Conservation (phyloP, 2,888 invertebrate species). For the Drosophila kambysellisi region DNA sequence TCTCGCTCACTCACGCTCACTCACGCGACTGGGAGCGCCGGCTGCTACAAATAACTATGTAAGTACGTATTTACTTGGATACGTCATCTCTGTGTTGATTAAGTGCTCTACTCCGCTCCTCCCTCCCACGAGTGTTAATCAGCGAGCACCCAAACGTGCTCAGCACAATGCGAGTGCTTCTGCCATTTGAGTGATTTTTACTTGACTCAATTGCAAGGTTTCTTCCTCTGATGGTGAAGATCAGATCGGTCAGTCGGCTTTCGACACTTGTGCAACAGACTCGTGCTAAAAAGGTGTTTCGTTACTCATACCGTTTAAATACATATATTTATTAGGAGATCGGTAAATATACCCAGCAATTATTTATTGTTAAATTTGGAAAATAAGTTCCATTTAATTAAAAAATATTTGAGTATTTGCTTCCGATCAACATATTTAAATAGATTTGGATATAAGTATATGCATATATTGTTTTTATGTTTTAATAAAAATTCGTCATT, state of each 20-base stretch:
- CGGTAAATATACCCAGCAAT: constrained; percentile 19
- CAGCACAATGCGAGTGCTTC: constrained; percentile 24
- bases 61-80: constrained; percentile 6
- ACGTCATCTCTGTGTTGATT: constrained; percentile 23
- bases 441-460: background rate
- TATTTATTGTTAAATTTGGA: background rate
- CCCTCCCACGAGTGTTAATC: constrained; percentile 21
- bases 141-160: constrained; percentile 24
- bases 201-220: constrained; percentile 23
- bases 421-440: background rate
- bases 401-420: constrained; percentile 3
- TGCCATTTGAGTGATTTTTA: constrained; percentile 36
- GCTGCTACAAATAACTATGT: constrained; percentile 25
- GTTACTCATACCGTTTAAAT: background rate
- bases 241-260: constrained; percentile 6
- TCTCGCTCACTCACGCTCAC: background rate
- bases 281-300: constrained; percentile 25
- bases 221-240: constrained; percentile 17
- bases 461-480: background rate
- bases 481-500: constrained; percentile 11
- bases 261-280: constrained; percentile 32
- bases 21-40: constrained; percentile 15
- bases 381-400: background rate
- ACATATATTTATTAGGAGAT: background rate
- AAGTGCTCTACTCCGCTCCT: background rate